Conservation (phyloP, 2,888 invertebrate genomes). For the Octonoba sinensis region DNA sequence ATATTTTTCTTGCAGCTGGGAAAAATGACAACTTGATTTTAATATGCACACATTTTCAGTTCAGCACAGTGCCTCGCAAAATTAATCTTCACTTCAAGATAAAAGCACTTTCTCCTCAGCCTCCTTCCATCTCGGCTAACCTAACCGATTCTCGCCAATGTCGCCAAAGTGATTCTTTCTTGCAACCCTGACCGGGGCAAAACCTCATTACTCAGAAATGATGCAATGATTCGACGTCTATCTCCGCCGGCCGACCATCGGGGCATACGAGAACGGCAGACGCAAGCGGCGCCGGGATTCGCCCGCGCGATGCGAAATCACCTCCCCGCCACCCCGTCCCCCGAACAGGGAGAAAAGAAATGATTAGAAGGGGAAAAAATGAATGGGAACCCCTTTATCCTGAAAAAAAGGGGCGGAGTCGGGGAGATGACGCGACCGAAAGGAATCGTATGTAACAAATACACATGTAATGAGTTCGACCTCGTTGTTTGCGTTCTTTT, state of each 20-base stretch:
- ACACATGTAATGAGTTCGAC: slow-evolving; percentile 17
- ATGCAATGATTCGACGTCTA: slow-evolving; percentile 58
- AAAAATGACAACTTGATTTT: too few relatives aligned
- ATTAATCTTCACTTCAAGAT: too few relatives aligned
- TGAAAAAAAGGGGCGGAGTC: slow-evolving; percentile 42
- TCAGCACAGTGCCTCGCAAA: too few relatives aligned
- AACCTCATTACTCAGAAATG: slow-evolving; percentile 57
- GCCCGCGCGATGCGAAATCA: slow-evolving; percentile 31
- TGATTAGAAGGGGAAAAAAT: slow-evolving; percentile 18
- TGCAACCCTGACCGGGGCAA: slow-evolving; percentile 44
- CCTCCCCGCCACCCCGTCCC: slow-evolving; percentile 1
- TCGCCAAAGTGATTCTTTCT: slow-evolving; percentile 17
- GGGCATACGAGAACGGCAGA: slow-evolving; percentile 12
- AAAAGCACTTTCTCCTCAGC: too few relatives aligned
- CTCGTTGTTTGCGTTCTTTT: slow-evolving; percentile 3
- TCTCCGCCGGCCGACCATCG: slow-evolving; percentile 23
- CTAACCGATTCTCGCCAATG: too few relatives aligned
- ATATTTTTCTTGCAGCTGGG: too few relatives aligned
- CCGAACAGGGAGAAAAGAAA: slow-evolving; percentile 19
- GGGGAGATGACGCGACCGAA: slow-evolving; percentile 45
- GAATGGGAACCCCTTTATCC: slow-evolving; percentile 22
- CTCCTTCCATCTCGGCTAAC: too few relatives aligned
- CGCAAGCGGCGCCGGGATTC: slow-evolving; percentile 49
- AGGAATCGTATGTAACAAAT: slow-evolving; percentile 19
- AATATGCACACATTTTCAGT: too few relatives aligned